phyloP scores from a whole-genome alignment of 2,888 invertebrate species.

The Philereme transversata region DNA sequence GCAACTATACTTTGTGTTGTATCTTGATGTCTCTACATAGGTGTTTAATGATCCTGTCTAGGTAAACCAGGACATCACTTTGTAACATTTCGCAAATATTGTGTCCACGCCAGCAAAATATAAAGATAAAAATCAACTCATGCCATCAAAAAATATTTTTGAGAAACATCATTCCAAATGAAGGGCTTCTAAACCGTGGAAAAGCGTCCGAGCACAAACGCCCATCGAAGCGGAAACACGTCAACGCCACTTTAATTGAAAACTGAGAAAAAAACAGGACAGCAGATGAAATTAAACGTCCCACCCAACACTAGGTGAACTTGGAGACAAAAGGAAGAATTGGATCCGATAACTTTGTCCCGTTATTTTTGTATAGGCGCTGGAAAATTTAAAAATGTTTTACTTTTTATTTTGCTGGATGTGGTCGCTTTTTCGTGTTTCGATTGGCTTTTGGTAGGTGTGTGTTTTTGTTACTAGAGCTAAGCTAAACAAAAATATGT shows the following conservation, averaged over 20 bases:
- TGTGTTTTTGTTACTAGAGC: too few species aligned
- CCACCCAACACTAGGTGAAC: constrained; percentile 34
- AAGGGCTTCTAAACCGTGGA: constrained; percentile 58
- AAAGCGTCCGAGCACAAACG: constrained; percentile 50
- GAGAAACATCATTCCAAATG: constrained; percentile 34
- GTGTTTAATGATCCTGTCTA: too few species aligned
- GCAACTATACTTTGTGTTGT: too few species aligned
- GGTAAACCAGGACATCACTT: too few species aligned
- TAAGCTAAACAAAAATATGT: too few species aligned
- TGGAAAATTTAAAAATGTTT: not conserved
- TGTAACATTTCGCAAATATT: too few species aligned
- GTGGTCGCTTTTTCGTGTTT: too few species aligned
- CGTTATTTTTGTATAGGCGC: constrained; percentile 43
- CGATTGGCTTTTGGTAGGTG: too few species aligned
- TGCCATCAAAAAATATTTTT: constrained; percentile 19
- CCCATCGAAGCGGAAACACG: constrained; percentile 60
- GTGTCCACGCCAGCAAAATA: too few species aligned
- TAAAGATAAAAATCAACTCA: too few species aligned
- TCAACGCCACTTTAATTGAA: constrained; percentile 63
- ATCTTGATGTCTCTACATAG: too few species aligned
- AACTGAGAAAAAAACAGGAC: constrained; percentile 51
- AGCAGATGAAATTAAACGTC: constrained; percentile 56
- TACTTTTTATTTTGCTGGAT: not conserved
- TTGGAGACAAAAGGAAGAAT: constrained; percentile 45
- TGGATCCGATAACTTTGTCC: constrained; percentile 47